Evolutionary conservation across 2,888 invertebrate species (phyloP).

Genomic region (Gastrophysa polygoni): DNA sequence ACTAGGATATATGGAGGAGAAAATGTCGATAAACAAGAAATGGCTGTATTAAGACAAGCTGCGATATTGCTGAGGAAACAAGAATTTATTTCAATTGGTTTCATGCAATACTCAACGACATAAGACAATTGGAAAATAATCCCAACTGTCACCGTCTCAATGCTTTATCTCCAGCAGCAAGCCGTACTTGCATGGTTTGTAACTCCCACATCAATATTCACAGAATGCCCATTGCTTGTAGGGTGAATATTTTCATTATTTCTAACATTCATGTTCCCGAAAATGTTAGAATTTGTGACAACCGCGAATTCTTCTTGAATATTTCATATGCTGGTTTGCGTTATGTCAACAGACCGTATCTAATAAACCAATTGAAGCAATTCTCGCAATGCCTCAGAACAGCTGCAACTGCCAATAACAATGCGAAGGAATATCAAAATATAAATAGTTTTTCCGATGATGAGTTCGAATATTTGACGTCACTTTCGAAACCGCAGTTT

Average conservation of each 20-base stretch:
- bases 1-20: slow-evolving; percentile 3
- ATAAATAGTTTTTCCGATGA: slow-evolving; percentile 1
- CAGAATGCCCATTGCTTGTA: slow-evolving; percentile 4
- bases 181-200: slow-evolving; percentile 7
- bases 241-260: slow-evolving; percentile 5
- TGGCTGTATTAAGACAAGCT: slow-evolving; percentile 3
- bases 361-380: not conserved
- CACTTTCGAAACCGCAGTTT: not conserved
- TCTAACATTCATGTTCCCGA: not conserved
- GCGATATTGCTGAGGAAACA: slow-evolving; percentile 4
- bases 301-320: not conserved
- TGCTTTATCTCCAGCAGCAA: slow-evolving; percentile 4
- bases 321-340: not conserved
- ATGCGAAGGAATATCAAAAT: not conserved
- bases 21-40: not conserved
- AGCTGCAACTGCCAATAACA: slow-evolving; percentile 7
- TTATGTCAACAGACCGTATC: not conserved
- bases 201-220: slow-evolving; percentile 6
- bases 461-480: not conserved
- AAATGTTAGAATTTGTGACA: not conserved
- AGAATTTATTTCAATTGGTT: slow-evolving; percentile 6
- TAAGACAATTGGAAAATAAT: not conserved
- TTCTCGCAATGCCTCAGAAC: not conserved
- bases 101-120: slow-evolving; percentile 1
- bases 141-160: slow-evolving; percentile 2